phyloP scores from a whole-genome alignment of 2,888 invertebrate species.

The Apotomis capreana region DNA sequence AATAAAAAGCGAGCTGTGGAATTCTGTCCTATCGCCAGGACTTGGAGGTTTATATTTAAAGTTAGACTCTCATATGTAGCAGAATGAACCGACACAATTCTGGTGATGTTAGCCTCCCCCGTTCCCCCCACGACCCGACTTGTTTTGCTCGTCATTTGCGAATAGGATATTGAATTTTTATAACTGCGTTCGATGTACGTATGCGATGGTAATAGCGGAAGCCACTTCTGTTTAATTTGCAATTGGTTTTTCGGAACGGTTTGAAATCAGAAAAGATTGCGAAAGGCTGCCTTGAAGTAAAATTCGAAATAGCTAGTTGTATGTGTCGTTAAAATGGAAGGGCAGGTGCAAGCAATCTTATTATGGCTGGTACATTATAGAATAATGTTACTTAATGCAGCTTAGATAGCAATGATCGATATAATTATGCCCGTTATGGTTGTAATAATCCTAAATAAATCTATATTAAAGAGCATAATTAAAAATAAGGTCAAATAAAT shows the following conservation, averaged over 20 bases:
- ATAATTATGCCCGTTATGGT: too few species aligned
- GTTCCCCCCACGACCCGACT: constrained; percentile 1
- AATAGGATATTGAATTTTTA: constrained; percentile 40
- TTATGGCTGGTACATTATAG: too few species aligned
- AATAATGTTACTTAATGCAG: too few species aligned
- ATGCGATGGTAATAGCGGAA: constrained; percentile 9
- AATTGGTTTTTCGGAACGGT: not conserved
- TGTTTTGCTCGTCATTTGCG: constrained; percentile 36
- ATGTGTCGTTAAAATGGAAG: too few species aligned
- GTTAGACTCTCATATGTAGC: constrained; percentile 41
- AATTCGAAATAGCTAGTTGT: too few species aligned
- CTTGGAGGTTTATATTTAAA: constrained; percentile 44
- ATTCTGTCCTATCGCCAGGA: constrained; percentile 27
- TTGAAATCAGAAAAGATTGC: too few species aligned
- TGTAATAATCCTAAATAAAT: too few species aligned
- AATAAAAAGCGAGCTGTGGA: constrained; percentile 25
- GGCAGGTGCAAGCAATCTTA: too few species aligned
- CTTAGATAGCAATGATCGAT: too few species aligned
- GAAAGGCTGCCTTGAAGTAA: too few species aligned
- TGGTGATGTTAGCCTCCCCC: constrained; percentile 32
- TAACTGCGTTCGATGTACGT: constrained; percentile 18
- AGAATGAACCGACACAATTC: constrained; percentile 35
- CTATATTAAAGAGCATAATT: too few species aligned
- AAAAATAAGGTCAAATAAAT: too few species aligned
- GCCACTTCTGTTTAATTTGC: not conserved